A percentile compares a stretch with the other conserved stretches of the same genome.
Conservation (phyloP, 64 coral and sea anemone genomes). For the Cladopsammia gracilis region DNA sequence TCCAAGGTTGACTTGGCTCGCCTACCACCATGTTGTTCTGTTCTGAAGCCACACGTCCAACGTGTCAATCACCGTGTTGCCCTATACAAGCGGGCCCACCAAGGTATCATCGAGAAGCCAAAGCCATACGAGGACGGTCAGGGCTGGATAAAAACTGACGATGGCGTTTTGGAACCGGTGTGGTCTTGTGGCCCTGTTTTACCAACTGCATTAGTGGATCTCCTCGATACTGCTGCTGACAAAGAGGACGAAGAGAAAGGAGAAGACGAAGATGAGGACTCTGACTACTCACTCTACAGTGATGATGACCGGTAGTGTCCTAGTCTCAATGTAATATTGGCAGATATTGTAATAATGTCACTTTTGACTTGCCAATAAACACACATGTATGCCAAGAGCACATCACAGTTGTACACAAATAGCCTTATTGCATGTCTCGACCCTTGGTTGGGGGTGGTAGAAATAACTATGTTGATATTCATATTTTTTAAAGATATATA, state of each 20-base stretch:
- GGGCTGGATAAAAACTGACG: slow-evolving; percentile 11
- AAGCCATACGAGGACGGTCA: slow-evolving; percentile 36
- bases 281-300: background rate
- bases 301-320: slow-evolving; percentile 40
- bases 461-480: too few species aligned
- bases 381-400: too few species aligned
- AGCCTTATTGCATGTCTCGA: too few species aligned
- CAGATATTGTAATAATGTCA: too few species aligned
- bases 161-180: too few species aligned
- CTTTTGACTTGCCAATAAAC: too few species aligned
- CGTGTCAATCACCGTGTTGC: slow-evolving; percentile 16
- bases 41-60: slow-evolving; percentile 25
- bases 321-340: too few species aligned
- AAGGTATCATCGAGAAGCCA: background rate
- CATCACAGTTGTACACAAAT: too few species aligned
- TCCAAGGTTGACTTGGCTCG: slow-evolving; percentile 52
- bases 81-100: background rate
- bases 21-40: slow-evolving; percentile 33
- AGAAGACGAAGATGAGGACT: slow-evolving; percentile 1
- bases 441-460: too few species aligned
- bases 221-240: slow-evolving; percentile 1
- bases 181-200: slow-evolving; percentile 11
- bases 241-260: slow-evolving; percentile 2
- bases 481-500: too few species aligned
- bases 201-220: slow-evolving; percentile 10